Evolutionary conservation across 2,113 vertebrate genomes (phyloP).

Genomic region (Salvator merianae): DNA sequence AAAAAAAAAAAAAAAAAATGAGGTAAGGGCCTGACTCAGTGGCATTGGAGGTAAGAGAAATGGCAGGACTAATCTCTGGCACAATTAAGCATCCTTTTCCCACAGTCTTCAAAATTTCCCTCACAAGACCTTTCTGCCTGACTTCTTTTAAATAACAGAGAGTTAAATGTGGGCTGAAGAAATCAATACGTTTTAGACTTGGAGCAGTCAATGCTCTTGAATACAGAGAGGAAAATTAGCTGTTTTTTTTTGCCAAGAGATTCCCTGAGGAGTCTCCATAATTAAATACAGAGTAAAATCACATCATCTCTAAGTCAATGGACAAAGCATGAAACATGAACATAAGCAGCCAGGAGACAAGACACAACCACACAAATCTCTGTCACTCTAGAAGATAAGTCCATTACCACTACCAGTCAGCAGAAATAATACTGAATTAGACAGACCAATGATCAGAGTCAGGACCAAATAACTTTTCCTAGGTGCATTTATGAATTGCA

Average conservation of each 20-base stretch:
- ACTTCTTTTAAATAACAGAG: slow-evolving; percentile 7
- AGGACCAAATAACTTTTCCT: too few species aligned
- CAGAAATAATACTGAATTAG: not conserved
- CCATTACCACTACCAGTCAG: not conserved
- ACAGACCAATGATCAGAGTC: not conserved
- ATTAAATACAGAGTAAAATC: slow-evolving; percentile 10
- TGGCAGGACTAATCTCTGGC: not conserved
- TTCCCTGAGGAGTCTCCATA: slow-evolving; percentile 14
- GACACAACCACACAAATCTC: not conserved
- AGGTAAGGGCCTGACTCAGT: not conserved
- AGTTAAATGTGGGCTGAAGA: slow-evolving; percentile 1
- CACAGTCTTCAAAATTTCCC: not conserved
- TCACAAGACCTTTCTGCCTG: slow-evolving; percentile 1
- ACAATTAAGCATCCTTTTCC: not conserved
- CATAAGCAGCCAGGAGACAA: not conserved
- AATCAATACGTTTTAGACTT: slow-evolving; percentile 19
- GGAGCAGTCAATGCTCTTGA: slow-evolving; percentile 37
- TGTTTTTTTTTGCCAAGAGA: slow-evolving; percentile 21
- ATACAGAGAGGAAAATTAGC: slow-evolving; percentile 12
- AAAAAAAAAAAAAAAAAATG: too few species aligned
- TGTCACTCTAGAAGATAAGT: not conserved
- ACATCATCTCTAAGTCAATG: not conserved
- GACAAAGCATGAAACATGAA: slow-evolving; percentile 1
- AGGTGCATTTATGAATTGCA: too few species aligned
- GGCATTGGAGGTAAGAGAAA: not conserved